Base-by-base conservation (phyloP, 2,888 invertebrate species). In the Callosobruchus maculatus region DNA sequence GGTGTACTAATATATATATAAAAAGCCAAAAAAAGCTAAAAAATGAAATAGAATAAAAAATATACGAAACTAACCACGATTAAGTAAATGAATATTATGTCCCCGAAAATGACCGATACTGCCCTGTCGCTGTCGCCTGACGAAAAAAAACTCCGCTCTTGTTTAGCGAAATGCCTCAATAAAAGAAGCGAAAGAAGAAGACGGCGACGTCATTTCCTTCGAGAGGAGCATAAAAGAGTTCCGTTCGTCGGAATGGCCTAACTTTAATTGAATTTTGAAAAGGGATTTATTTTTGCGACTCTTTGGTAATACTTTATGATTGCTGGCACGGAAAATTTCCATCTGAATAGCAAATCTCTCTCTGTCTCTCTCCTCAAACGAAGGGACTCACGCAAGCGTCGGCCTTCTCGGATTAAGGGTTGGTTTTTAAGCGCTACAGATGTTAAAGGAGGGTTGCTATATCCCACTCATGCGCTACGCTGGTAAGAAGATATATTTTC, bases 251-350 rank as follows among this genome's bases (percentile, higher is more conserved):
- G 67, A 75, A 77, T 77, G 80, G 80, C 78, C 78, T 82, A 83
- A 84, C 81, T 85, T 84, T 84, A 84, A 84, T 85, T 84, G 84
- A 83, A 84, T 83, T 83, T 82, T 82, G 81, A 82, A 79, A 80
- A 79, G 82, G 82, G 85, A 84, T 84, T 85, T 83, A 83, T 84
- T 82, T 83, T 82, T 82, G 80, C 82, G 81, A 83, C 82, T 84
- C 82, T 82, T 84, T 82, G 78, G 81, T 85, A 85, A 85, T 85
- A 85, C 85, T 85, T 84, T 83, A 83, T 84, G 85, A 85, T 84
- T 85, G 85, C 85, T 85, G 84, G 84, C 77, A 79, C 78, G 84
- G 83, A 83, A 84, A 84, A 85, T 85, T 85, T 84, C 81, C 85
- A 85, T 85, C 70, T 74, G 77, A 70, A 72, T 69, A 49, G 49